Base-by-base conservation (phyloP, 2,888 invertebrate genomes). In the Erebia epiphron region DNA sequence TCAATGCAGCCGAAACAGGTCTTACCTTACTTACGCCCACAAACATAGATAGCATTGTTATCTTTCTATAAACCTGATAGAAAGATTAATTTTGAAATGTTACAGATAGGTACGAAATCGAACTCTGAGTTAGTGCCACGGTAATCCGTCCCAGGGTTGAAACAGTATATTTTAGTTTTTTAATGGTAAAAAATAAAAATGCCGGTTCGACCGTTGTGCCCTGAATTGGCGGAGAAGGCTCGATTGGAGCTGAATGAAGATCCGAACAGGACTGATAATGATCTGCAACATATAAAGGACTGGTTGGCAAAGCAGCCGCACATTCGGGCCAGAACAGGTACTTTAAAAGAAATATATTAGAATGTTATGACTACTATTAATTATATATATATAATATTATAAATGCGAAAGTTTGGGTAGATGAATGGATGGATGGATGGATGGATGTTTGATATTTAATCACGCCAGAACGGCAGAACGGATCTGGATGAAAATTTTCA, bases 291-390 rank as follows among this genome's bases (percentile, higher is more conserved):
- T 73, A 85, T 95, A 26, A 90, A 89, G 76, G 90, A 92, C 49
- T 95, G 95, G 95, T 76, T 94, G 64, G 81, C 84, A 10, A 94
- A 94, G 76, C 94, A 94, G 76, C 91, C 91, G 0, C 94, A 95
- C 79, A 79, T 95, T 46, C 86, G 80, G 54, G 89, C 90, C 4
- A 86, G 94, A 77, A 89, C 80, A 73, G 86, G 52, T 66, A 58
- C 1, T 54, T 14, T 54, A 43, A 21, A 60, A 52, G 14, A 26
- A 26, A 21, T 4, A 21, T 14, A 5, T 5, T 0, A 4, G n/a
- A 50, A 50, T 14, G 0, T 49, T 49, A 11, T 26, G 1, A 26
- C 26, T 26, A 26, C 26, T 26, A 26, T 26, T 26, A 26, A 3
- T 26, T 26, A 26, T 3, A 21, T 21, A 21, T n/a, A 21, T 21